Base-by-base conservation (phyloP, 2,797 vertebrate species). In the Sebastes matsubarae region DNA sequence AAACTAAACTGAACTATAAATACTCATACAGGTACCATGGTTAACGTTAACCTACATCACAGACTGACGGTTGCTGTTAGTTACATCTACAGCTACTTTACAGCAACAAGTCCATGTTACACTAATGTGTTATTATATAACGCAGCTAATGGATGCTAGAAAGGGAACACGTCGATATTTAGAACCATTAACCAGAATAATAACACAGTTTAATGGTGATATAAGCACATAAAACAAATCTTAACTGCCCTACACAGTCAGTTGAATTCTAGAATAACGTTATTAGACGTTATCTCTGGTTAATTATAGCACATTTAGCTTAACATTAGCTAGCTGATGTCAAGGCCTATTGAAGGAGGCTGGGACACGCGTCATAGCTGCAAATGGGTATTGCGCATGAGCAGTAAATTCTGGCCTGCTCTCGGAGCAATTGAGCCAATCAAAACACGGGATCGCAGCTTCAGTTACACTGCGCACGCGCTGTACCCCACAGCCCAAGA, bases 261-360 rank as follows among this genome's bases (percentile, higher is more conserved):
- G 2, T 3, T 7, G 4, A 36, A 7, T 3, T 52, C 5, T 5
- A 22, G 1, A 32, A 13, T 1, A 25, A 34, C 34, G 34, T 22
- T 1, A 12, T 42, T 55, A 18, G 18, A 3, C 10, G 46, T 34
- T 29, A 65, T 59, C 67, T 4, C 0, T 22, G 2, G 27, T 64
- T 69, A 2, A 29, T 52, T 7, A 11, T 7, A 52, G n/a, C 6
- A n/a, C 20, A 25, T 59, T 75, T 50, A 57, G 86, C 88, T 52
- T 52, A 59, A 30, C 8, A 50, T 57, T 68, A 83, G 89, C 88
- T 64, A 16, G n/a, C 36, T 38, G 36, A 38, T 6, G 36, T 38
- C 36, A 38, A 38, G 13, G 36, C 36, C 36, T 38, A 38, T 38
- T 38, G 36, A 38, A 14, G 36, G 13, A 38, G 36, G 36, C 36